A percentile compares a stretch with the other conserved stretches of the same genome.
Evolutionary conservation across 2,113 vertebrate genomes (phyloP).

Genomic region (Ageneiosus marmoratus): DNA sequence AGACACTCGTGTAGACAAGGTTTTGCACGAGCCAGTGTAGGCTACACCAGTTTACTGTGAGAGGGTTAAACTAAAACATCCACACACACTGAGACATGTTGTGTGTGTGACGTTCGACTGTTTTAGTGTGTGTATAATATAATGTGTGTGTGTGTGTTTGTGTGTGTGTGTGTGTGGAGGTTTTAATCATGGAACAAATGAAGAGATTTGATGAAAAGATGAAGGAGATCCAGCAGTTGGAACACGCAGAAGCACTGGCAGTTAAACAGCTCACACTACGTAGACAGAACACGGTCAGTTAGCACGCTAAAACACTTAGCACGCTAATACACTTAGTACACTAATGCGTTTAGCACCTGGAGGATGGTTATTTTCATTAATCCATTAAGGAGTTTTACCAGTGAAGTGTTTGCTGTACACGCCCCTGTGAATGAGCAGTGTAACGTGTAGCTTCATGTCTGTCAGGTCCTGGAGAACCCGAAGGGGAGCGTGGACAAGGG

Average conservation of each 20-base stretch:
- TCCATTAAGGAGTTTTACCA: background rate
- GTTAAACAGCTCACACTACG: slow-evolving; percentile 82
- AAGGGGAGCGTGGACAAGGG: slow-evolving; percentile 51
- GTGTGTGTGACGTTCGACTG: background rate
- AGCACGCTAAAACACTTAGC: background rate
- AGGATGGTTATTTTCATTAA: background rate
- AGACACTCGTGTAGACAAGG: no score
- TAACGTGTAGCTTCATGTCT: slow-evolving; percentile 26
- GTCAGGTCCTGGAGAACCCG: slow-evolving; percentile 59
- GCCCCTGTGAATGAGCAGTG: no score
- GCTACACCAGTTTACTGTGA: no score
- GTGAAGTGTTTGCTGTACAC: no score
- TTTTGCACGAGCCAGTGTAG: no score
- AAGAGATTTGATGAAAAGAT: slow-evolving; percentile 90
- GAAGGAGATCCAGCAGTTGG: slow-evolving; percentile 89
- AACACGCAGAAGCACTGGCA: slow-evolving; percentile 84
- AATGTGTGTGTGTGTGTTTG: background rate
- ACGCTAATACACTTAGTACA: no score
- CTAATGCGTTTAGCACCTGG: background rate
- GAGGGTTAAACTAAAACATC: background rate
- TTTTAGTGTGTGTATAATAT: background rate
- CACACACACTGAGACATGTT: background rate
- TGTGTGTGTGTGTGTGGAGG: slow-evolving; percentile 86
- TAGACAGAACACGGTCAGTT: slow-evolving; percentile 81
- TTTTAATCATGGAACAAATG: slow-evolving; percentile 91